Evolutionary conservation across 2,888 invertebrate species (phyloP).

Genomic region (Julus scanicus): DNA sequence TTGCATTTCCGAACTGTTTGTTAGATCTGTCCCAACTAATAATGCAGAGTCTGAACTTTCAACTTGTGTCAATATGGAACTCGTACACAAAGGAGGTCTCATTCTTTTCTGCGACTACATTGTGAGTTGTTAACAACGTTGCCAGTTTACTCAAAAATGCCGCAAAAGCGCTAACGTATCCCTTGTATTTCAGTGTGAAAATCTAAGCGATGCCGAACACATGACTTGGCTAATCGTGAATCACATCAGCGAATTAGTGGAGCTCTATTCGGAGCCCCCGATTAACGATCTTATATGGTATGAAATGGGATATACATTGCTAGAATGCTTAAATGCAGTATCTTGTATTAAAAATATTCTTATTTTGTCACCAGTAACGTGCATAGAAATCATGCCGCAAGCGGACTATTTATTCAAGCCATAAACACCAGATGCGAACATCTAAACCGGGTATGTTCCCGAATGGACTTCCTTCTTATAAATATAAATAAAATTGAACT

Average conservation of each 20-base stretch:
- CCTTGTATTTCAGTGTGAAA: slow-evolving; percentile 69
- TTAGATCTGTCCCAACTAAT: slow-evolving; percentile 52
- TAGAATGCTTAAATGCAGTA: neutral
- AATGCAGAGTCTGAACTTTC: slow-evolving; percentile 56
- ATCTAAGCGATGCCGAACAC: slow-evolving; percentile 77
- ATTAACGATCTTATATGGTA: slow-evolving; percentile 73
- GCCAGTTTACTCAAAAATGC: neutral
- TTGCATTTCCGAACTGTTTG: neutral
- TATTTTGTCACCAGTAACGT: slow-evolving; percentile 67
- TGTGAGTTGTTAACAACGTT: slow-evolving; percentile 68
- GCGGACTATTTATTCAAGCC: slow-evolving; percentile 78
- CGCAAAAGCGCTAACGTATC: neutral
- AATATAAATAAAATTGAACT: neutral
- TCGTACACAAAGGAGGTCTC: slow-evolving; percentile 75
- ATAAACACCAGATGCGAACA: slow-evolving; percentile 74
- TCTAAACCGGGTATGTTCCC: slow-evolving; percentile 7
- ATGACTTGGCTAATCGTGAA: slow-evolving; percentile 82
- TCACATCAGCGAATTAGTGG: slow-evolving; percentile 76
- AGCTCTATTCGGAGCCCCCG: slow-evolving; percentile 74
- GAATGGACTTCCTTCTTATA: neutral
- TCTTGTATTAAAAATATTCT: neutral
- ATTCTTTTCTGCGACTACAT: slow-evolving; percentile 83
- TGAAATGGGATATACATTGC: neutral
- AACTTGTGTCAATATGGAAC: slow-evolving; percentile 70
- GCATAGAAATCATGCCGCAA: slow-evolving; percentile 75